Evolutionary conservation across 2,888 invertebrate species (phyloP).

Genomic region (Polydrusus cervinus): DNA sequence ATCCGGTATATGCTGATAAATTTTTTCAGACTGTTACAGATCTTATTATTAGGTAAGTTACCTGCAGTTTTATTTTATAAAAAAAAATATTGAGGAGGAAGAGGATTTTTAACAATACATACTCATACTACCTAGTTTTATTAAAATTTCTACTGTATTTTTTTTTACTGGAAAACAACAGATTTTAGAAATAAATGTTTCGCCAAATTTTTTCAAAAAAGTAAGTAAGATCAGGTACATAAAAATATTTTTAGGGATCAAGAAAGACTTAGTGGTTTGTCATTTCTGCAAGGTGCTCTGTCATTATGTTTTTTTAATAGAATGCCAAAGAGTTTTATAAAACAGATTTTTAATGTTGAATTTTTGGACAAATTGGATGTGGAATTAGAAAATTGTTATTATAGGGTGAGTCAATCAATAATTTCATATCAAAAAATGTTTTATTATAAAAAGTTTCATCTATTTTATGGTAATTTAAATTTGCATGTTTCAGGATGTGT

Average conservation of each 20-base stretch:
- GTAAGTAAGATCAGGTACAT: not conserved
- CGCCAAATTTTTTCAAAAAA: constrained; percentile 4
- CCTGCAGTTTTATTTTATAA: no score
- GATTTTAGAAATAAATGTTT: no score
- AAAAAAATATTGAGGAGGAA: no score
- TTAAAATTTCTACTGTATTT: no score
- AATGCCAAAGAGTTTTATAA: constrained; percentile 72
- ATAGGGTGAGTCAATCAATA: constrained; percentile 71
- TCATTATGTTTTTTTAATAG: constrained; percentile 74
- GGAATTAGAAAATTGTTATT: constrained; percentile 75
- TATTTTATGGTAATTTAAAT: no score
- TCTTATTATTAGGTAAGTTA: constrained; percentile 71
- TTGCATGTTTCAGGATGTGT: constrained; percentile 71
- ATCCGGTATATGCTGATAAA: constrained; percentile 68
- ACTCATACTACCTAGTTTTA: no score
- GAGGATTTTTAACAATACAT: no score
- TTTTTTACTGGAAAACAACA: no score
- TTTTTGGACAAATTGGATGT: constrained; percentile 76
- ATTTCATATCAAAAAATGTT: no score
- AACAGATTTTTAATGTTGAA: constrained; percentile 75
- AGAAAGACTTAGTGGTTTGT: constrained; percentile 73
- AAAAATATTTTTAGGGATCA: constrained; percentile 72
- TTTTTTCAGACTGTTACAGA: constrained; percentile 69
- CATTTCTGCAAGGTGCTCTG: constrained; percentile 73
- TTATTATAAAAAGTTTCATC: no score